A percentile compares a stretch with the other conserved stretches of the same genome.
Evolutionary conservation across 1,140 invertebrate species (phyloP).

Genomic region (Tribolium castaneum): DNA sequence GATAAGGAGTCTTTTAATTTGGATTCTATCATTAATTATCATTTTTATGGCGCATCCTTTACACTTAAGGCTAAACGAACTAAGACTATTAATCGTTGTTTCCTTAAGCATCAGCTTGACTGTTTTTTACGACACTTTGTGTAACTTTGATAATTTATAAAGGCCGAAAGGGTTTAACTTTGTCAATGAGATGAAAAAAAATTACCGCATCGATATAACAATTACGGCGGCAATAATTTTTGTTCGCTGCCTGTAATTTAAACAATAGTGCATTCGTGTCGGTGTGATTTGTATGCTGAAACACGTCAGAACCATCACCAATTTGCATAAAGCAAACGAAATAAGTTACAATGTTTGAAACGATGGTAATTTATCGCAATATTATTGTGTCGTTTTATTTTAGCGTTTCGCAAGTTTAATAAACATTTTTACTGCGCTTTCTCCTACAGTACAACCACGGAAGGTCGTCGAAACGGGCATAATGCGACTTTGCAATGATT

Average conservation of each 20-base stretch:
- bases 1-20: background rate
- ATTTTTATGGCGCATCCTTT: background rate
- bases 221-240: conserved; percentile 21
- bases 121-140: conserved; percentile 20
- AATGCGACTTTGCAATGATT: background rate
- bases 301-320: conserved; percentile 3
- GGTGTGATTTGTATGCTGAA: conserved; percentile 26
- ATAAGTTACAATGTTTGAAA: conserved; percentile 21
- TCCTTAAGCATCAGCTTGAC: conserved; percentile 13
- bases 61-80: background rate
- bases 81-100: conserved; percentile 26
- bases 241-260: conserved; percentile 35
- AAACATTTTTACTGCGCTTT: background rate
- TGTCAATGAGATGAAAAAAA: background rate
- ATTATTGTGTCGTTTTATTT: no score
- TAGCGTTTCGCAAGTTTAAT: background rate
- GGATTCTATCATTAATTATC: conserved; percentile 24
- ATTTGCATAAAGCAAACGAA: conserved; percentile 25
- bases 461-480: no score
- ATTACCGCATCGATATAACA: background rate
- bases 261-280: conserved; percentile 16
- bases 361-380: conserved; percentile 1
- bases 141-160: conserved; percentile 31
- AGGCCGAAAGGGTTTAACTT: background rate
- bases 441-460: background rate